Percentiles rank a stretch among this genome's conserved stretches.
These are phyloP conservation scores for Dicerorhinus sumatrensis DNA, from an alignment of 2,113 vertebrate species.

Conservation along the genomic window DNA sequence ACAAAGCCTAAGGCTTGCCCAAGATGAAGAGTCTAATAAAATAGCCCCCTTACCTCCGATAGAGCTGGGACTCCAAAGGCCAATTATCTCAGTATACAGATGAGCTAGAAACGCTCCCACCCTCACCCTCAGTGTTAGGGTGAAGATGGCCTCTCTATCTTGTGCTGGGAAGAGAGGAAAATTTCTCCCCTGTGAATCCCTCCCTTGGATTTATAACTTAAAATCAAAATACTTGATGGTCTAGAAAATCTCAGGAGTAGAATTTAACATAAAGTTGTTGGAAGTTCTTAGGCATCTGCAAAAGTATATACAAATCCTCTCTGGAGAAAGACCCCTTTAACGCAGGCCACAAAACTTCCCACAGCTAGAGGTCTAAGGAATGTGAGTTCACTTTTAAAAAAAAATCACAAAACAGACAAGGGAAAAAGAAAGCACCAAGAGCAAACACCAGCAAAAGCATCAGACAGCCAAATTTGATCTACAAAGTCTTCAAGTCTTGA, in stretches of 20 bases:
- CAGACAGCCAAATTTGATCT: background rate
- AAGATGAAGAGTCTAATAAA: background rate
- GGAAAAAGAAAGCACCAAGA: background rate
- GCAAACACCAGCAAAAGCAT: background rate
- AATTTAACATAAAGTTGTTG: slow-evolving; percentile 10
- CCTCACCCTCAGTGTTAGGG: background rate
- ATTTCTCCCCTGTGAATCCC: background rate
- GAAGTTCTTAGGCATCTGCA: background rate
- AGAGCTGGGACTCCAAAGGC: background rate
- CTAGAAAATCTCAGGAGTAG: background rate
- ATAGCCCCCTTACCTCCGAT: background rate
- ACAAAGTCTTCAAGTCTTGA: background rate
- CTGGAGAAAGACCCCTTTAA: background rate
- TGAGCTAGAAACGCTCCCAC: background rate
- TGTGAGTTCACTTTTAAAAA: background rate
- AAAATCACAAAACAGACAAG: background rate
- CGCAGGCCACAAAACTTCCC: background rate
- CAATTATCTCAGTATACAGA: background rate
- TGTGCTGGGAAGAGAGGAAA: background rate
- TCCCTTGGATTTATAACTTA: background rate
- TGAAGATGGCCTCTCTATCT: background rate
- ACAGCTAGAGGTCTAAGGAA: background rate
- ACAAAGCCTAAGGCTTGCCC: background rate
- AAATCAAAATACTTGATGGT: background rate
- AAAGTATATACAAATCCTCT: background rate